Percentiles rank a stretch among this genome's conserved stretches.
Conservation (phyloP, 2,797 vertebrate species). For the Tarsius wallacei region DNA sequence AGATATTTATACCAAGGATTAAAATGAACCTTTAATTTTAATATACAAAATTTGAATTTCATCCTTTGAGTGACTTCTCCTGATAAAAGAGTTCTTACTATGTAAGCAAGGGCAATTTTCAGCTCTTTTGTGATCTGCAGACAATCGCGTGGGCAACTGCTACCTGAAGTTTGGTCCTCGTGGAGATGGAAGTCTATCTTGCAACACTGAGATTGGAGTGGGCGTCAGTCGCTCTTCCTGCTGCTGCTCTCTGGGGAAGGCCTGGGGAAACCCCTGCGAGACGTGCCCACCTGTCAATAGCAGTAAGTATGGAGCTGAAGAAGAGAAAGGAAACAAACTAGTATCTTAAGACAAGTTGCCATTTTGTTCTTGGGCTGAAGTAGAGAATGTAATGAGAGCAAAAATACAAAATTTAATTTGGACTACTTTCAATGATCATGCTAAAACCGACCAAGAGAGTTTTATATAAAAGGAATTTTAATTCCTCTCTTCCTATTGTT, state of each 20-base stretch:
- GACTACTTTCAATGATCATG: neutral
- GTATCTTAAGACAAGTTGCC: neutral
- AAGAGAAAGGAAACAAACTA: neutral
- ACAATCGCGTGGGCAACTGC: constrained; percentile 93
- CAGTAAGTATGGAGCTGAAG: constrained; percentile 89
- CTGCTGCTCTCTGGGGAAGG: constrained; percentile 93
- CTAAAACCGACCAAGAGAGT: neutral
- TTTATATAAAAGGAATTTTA: constrained; percentile 59
- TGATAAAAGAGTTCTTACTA: neutral
- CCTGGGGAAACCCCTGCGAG: constrained; percentile 95
- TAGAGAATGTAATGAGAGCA: accelerated
- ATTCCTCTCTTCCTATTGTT: neutral
- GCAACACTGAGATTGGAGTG: constrained; percentile 93
- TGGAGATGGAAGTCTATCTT: constrained; percentile 91
- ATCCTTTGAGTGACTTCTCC: neutral
- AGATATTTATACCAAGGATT: neutral
- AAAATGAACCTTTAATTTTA: neutral
- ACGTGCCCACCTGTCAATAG: constrained; percentile 93
- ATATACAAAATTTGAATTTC: neutral
- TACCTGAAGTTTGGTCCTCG: constrained; percentile 92
- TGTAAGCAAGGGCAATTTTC: neutral
- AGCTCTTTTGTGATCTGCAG: constrained; percentile 79
- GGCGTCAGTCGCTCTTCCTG: constrained; percentile 94
- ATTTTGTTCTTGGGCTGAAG: neutral
- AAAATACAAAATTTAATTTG: neutral